phyloP scores from a whole-genome alignment of 2,888 invertebrate species.

The Spilarctia lutea region DNA sequence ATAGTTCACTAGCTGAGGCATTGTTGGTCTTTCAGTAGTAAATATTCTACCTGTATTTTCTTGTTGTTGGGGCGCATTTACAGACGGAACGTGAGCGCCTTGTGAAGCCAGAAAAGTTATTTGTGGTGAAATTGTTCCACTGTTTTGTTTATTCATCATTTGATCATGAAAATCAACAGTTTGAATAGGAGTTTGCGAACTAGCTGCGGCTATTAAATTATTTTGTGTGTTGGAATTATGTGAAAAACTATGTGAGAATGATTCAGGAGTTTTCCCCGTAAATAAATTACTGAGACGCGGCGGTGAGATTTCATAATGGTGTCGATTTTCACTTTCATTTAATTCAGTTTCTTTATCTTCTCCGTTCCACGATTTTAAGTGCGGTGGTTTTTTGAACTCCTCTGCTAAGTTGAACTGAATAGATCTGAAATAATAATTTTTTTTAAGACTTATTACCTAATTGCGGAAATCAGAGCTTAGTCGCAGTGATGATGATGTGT shows the following conservation, averaged over 20 bases:
- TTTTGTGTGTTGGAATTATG: slow-evolving; percentile 68
- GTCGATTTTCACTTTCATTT: slow-evolving; percentile 62
- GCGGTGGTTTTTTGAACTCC: slow-evolving; percentile 78
- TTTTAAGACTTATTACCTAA: background rate
- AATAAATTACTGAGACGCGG: slow-evolving; percentile 68
- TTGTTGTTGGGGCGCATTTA: slow-evolving; percentile 61
- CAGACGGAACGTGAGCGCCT: slow-evolving; percentile 76
- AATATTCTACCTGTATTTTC: slow-evolving; percentile 63
- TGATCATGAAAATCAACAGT: slow-evolving; percentile 69
- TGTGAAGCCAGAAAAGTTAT: slow-evolving; percentile 82
- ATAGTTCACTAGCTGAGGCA: slow-evolving; percentile 80
- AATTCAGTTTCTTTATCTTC: slow-evolving; percentile 66
- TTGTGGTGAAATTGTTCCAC: slow-evolving; percentile 76
- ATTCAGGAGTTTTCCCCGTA: slow-evolving; percentile 81
- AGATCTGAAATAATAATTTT: slow-evolving; percentile 59
- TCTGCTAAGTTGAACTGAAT: slow-evolving; percentile 83
- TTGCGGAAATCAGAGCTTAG: background rate
- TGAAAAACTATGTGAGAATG: slow-evolving; percentile 77
- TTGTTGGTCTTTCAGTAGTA: slow-evolving; percentile 69
- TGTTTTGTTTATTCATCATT: slow-evolving; percentile 67
- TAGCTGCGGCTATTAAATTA: slow-evolving; percentile 69
- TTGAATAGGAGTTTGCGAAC: slow-evolving; percentile 69
- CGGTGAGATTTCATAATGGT: slow-evolving; percentile 56
- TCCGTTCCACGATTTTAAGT: slow-evolving; percentile 72
- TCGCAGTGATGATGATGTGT: background rate